A percentile compares a stretch with the other conserved stretches of the same genome.
These are phyloP conservation scores for Trichonephila clavata DNA, from an alignment of 1,140 invertebrate genomes.

Conservation along the genomic window DNA sequence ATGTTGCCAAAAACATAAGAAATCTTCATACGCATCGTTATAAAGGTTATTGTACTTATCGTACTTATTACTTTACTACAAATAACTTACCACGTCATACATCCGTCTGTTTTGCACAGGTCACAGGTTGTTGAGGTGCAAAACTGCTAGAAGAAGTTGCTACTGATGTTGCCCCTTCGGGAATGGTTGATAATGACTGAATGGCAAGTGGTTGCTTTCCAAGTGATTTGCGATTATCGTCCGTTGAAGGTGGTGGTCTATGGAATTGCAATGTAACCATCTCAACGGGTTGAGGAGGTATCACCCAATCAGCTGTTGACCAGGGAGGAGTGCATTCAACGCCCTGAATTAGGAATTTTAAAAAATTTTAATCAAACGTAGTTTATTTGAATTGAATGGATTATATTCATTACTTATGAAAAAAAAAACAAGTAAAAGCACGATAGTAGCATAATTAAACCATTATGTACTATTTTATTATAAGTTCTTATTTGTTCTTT, in stretches of 20 bases:
- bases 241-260: not conserved
- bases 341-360: not conserved
- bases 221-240: not conserved
- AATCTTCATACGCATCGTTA: too few species aligned
- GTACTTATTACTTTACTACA: too few species aligned
- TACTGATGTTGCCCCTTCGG: not conserved
- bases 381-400: too few species aligned
- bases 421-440: too few species aligned
- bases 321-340: conserved; percentile 57
- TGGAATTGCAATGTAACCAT: conserved; percentile 71
- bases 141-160: conserved; percentile 51
- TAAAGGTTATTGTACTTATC: too few species aligned
- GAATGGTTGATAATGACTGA: conserved; percentile 47
- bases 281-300: conserved; percentile 62
- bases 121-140: not conserved
- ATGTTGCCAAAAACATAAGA: too few species aligned
- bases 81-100: conserved; percentile 64
- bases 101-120: conserved; percentile 64
- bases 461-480: too few species aligned
- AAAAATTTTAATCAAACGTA: too few species aligned
- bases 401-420: too few species aligned
- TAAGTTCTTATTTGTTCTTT: too few species aligned
- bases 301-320: conserved; percentile 68
- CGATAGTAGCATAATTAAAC: too few species aligned
- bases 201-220: conserved; percentile 47